phyloP scores from a whole-genome alignment of 2,113 vertebrate species.

The Pachycephala philippinensis region DNA sequence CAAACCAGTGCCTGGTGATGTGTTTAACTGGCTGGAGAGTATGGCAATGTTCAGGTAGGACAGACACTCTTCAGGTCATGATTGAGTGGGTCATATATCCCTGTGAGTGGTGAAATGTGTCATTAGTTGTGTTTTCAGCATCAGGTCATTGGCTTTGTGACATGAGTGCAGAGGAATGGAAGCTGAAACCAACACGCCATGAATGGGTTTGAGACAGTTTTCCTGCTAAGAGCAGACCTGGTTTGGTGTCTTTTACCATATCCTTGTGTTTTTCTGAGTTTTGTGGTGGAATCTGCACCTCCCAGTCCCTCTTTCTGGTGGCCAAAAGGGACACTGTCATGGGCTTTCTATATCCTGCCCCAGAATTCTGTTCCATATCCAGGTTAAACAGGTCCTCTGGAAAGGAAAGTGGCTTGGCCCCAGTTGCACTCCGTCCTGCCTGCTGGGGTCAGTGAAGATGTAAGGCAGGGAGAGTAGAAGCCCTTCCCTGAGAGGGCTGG shows the following conservation, averaged over 20 bases:
- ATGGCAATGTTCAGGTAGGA: neutral
- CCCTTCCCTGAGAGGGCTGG: neutral
- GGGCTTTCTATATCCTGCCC: neutral
- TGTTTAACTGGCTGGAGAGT: neutral
- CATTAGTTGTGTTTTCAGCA: neutral
- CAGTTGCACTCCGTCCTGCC: neutral
- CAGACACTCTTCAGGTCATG: neutral
- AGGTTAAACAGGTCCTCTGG: neutral
- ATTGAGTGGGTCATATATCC: neutral
- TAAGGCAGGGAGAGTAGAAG: neutral
- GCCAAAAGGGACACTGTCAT: neutral
- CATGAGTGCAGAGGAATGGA: neutral
- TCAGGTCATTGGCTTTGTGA: neutral
- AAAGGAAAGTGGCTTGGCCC: neutral
- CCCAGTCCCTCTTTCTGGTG: neutral
- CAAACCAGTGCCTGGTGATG: neutral
- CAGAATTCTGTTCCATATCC: neutral
- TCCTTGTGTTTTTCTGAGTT: neutral
- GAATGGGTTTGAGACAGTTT: neutral
- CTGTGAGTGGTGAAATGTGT: neutral
- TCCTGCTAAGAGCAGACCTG: neutral
- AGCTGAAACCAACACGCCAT: neutral
- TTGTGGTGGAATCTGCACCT: neutral
- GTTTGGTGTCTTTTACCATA: neutral
- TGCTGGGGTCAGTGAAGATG: neutral